These are phyloP conservation scores for Drosophila equinoxialis DNA, from an alignment of 1,140 invertebrate species.

Conservation along the genomic window DNA sequence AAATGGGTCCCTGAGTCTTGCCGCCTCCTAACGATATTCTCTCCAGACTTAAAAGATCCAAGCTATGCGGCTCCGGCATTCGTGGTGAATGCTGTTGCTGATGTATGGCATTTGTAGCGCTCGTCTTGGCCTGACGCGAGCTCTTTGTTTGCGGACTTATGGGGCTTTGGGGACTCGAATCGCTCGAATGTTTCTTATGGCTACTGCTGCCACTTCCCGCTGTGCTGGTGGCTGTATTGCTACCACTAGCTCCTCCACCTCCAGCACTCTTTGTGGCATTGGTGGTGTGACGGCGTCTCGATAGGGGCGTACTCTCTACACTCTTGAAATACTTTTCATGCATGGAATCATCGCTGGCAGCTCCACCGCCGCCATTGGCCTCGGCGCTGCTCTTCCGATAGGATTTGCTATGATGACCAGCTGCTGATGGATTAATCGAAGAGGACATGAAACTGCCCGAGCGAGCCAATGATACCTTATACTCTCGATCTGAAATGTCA, in stretches of 20 bases:
- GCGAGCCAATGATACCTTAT: slow-evolving; percentile 84
- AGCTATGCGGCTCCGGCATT: slow-evolving; percentile 63
- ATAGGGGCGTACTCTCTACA: slow-evolving; percentile 85
- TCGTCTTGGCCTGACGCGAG: slow-evolving; percentile 72
- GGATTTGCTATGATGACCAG: slow-evolving; percentile 75
- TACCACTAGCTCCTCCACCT: slow-evolving; percentile 63
- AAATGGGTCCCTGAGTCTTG: slow-evolving; percentile 59
- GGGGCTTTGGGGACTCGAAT: slow-evolving; percentile 82
- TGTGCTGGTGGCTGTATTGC: slow-evolving; percentile 69
- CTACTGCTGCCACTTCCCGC: slow-evolving; percentile 71
- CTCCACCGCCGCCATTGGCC: slow-evolving; percentile 82
- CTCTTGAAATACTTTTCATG: slow-evolving; percentile 91
- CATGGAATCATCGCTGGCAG: slow-evolving; percentile 89
- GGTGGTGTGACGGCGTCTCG: slow-evolving; percentile 83
- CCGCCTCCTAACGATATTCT: slow-evolving; percentile 61
- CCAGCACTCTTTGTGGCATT: slow-evolving; percentile 57
- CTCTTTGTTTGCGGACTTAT: slow-evolving; percentile 78
- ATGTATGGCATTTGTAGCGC: slow-evolving; percentile 62
- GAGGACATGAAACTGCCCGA: slow-evolving; percentile 91
- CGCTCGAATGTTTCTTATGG: slow-evolving; percentile 81
- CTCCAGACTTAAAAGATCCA: slow-evolving; percentile 71
- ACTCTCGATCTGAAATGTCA: slow-evolving; percentile 60
- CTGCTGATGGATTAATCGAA: slow-evolving; percentile 82
- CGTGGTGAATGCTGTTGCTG: slow-evolving; percentile 61
- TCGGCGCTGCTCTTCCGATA: slow-evolving; percentile 83